phyloP scores from a whole-genome alignment of 2,888 invertebrate species.

The Idaea biselata region DNA sequence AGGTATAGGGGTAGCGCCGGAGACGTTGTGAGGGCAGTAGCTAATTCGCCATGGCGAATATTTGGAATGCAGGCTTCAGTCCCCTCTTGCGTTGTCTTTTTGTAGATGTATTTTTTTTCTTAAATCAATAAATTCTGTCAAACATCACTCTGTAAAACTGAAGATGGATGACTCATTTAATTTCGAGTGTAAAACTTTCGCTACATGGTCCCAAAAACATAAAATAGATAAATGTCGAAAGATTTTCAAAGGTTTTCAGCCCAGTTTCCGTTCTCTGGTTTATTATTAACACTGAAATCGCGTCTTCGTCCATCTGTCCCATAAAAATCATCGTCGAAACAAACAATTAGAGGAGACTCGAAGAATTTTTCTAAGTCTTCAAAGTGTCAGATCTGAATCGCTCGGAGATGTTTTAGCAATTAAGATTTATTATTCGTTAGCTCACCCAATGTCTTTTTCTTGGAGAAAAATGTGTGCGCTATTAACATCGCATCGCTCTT shows the following conservation, averaged over 20 bases:
- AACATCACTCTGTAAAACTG: too few species aligned
- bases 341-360: background rate
- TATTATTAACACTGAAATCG: background rate
- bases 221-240: background rate
- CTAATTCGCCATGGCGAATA: too few species aligned
- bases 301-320: background rate
- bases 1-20: too few species aligned
- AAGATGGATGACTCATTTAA: slow-evolving; percentile 14
- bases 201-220: too few species aligned
- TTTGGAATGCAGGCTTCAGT: too few species aligned
- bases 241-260: background rate
- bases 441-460: too few species aligned
- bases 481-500: too few species aligned
- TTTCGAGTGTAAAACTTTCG: background rate
- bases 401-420: background rate
- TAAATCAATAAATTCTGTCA: too few species aligned
- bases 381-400: background rate
- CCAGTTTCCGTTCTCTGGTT: background rate
- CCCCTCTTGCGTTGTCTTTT: too few species aligned
- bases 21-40: too few species aligned
- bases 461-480: too few species aligned
- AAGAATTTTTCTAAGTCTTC: background rate
- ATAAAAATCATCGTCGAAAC: background rate
- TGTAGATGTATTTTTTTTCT: too few species aligned
- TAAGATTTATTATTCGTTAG: background rate